Conservation (phyloP, 2,888 invertebrate species). For the Sabatieria punctata region DNA sequence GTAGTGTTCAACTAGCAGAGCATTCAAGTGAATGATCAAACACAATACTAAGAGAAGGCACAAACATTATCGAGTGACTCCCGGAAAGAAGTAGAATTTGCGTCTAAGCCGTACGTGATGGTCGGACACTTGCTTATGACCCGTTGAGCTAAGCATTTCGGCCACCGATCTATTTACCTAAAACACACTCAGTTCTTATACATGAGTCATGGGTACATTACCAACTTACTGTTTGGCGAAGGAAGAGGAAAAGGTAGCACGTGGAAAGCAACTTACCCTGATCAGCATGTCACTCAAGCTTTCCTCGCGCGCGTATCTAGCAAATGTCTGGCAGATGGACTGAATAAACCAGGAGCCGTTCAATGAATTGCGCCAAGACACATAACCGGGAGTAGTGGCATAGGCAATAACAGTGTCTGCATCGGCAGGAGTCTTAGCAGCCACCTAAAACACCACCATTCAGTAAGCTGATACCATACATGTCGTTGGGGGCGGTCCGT, state of each 20-base stretch:
- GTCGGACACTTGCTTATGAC: slow-evolving; percentile 19
- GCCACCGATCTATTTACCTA: slow-evolving; percentile 8
- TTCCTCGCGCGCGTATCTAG: slow-evolving; percentile 8
- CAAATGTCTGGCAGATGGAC: slow-evolving; percentile 24
- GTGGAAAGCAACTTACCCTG: slow-evolving; percentile 6
- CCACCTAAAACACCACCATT: no score
- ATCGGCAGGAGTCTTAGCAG: no score
- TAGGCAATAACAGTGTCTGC: slow-evolving; percentile 28
- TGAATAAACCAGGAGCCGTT: slow-evolving; percentile 30
- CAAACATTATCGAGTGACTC: no score
- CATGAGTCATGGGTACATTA: neutral
- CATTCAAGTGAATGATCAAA: no score
- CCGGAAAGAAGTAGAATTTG: slow-evolving; percentile 28
- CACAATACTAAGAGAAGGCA: no score
- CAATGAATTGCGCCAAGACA: slow-evolving; percentile 27
- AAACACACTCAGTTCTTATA: neutral
- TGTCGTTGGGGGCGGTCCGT: no score
- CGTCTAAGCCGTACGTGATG: slow-evolving; percentile 17
- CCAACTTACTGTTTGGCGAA: neutral
- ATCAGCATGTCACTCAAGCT: slow-evolving; percentile 11
- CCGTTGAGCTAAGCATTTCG: neutral
- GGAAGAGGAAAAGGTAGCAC: no score
- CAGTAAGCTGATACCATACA: no score
- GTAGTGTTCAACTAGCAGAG: no score
- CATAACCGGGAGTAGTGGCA: slow-evolving; percentile 26